Evolutionary conservation across 2,113 vertebrate genomes (phyloP).

Genomic region (Tachysurus vachellii): DNA sequence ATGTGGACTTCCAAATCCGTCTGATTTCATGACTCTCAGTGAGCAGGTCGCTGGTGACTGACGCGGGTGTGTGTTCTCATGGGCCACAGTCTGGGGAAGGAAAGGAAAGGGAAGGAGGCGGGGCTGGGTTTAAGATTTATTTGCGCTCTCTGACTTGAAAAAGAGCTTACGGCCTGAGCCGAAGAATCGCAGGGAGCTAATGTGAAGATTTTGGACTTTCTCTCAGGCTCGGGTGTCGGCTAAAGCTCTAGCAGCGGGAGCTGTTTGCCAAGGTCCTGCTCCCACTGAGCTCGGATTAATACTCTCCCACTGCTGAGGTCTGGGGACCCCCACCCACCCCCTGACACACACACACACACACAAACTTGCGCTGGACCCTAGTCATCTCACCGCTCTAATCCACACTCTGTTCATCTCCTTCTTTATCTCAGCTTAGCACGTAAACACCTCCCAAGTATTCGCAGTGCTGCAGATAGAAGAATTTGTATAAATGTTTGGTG

Average conservation of each 20-base stretch:
- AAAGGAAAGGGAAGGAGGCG: slow-evolving; percentile 69
- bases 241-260: slow-evolving; percentile 92
- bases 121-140: slow-evolving; percentile 75
- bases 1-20: slow-evolving; percentile 85
- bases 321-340: slow-evolving; percentile 16
- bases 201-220: slow-evolving; percentile 97
- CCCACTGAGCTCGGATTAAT: slow-evolving; percentile 97
- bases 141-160: slow-evolving; percentile 94
- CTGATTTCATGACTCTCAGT: slow-evolving; percentile 76
- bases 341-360: slow-evolving; percentile 23
- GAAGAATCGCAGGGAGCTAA: slow-evolving; percentile 93
- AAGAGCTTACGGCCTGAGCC: slow-evolving; percentile 93
- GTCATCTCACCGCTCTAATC: slow-evolving; percentile 86
- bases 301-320: slow-evolving; percentile 78
- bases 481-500: slow-evolving; percentile 65
- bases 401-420: slow-evolving; percentile 84
- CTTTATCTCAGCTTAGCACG: slow-evolving; percentile 85
- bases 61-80: slow-evolving; percentile 33
- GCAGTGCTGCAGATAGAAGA: slow-evolving; percentile 69
- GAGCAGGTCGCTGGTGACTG: slow-evolving; percentile 65
- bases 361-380: slow-evolving; percentile 70
- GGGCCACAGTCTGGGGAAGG: slow-evolving; percentile 35
- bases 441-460: slow-evolving; percentile 88
- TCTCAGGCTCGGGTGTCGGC: slow-evolving; percentile 85
- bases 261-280: slow-evolving; percentile 88